These are phyloP conservation scores for Lamprotornis superbus DNA, from an alignment of 2,113 vertebrate genomes.

Conservation along the genomic window DNA sequence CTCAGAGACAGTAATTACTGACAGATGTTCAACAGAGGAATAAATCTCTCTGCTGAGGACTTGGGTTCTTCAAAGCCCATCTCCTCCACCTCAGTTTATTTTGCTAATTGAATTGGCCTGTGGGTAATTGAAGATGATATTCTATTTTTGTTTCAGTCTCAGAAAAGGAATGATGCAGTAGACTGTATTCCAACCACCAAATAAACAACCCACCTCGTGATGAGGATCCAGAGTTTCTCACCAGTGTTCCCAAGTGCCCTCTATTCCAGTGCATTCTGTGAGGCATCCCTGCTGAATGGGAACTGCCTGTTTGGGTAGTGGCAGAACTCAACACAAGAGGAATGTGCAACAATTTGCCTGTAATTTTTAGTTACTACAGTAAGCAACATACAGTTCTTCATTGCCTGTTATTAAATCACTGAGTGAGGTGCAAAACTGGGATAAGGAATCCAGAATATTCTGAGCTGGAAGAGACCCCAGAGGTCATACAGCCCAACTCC, in stretches of 20 bases:
- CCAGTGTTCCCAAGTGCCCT: neutral
- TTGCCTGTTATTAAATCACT: neutral
- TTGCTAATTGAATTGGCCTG: neutral
- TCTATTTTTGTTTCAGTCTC: neutral
- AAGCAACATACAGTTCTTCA: neutral
- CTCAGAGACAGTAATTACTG: neutral
- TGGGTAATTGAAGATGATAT: neutral
- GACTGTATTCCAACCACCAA: neutral
- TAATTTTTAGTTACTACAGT: neutral
- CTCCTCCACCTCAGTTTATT: neutral
- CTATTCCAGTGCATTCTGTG: neutral
- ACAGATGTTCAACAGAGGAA: neutral
- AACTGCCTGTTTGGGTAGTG: neutral
- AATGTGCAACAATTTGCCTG: neutral
- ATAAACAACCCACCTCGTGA: accelerated
- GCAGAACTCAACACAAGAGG: neutral
- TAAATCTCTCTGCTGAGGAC: neutral
- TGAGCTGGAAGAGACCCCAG: neutral
- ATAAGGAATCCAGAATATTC: neutral
- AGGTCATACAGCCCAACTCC: neutral
- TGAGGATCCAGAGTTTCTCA: neutral
- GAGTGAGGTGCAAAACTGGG: neutral
- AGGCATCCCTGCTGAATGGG: neutral
- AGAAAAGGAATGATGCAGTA: neutral
- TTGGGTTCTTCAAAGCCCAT: neutral